These are phyloP conservation scores for Heliconius eleuchia DNA, from an alignment of 1,140 invertebrate species.

Conservation along the genomic window DNA sequence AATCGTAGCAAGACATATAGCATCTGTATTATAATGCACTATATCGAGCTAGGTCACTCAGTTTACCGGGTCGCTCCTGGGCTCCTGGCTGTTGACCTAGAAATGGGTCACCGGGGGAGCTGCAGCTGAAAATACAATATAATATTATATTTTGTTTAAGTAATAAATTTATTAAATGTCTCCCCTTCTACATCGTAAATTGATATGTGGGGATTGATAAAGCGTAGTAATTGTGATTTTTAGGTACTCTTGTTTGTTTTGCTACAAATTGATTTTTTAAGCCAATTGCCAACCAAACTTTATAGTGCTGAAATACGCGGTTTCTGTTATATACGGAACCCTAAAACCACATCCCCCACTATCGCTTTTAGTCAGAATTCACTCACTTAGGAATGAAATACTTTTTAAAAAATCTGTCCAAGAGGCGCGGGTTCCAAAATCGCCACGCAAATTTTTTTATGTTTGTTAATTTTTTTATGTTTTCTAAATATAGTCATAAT, in stretches of 20 bases:
- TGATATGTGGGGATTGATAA: not conserved
- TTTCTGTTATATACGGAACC: no score
- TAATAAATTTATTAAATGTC: not conserved
- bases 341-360: no score
- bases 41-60: constrained; percentile 7
- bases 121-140: constrained; percentile 6
- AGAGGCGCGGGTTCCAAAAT: not conserved
- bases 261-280: not conserved
- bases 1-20: not conserved
- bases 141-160: not conserved
- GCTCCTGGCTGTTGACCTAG: constrained; percentile 23
- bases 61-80: constrained; percentile 18
- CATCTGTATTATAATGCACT: not conserved
- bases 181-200: not conserved
- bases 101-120: constrained; percentile 21
- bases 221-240: not conserved
- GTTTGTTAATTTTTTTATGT: no score
- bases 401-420: no score
- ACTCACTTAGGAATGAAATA: no score
- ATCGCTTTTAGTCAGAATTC: no score
- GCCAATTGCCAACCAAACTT: no score
- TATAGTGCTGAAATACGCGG: no score
- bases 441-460: no score
- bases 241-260: not conserved
- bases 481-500: no score